Evolutionary conservation across 2,113 vertebrate species (phyloP).

Genomic region (Brachyhypopomus gauderio): DNA sequence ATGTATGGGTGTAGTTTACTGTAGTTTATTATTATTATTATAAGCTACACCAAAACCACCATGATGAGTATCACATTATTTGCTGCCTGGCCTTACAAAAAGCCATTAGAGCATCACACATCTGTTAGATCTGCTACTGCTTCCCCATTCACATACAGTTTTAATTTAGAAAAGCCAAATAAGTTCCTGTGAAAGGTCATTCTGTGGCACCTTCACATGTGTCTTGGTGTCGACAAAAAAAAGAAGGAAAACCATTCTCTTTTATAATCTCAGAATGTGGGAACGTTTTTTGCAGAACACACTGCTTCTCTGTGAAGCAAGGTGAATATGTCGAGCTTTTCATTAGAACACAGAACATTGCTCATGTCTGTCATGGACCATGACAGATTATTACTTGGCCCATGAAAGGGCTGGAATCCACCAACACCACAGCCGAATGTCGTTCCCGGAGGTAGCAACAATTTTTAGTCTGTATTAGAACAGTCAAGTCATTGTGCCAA

Average conservation of each 20-base stretch:
- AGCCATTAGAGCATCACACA: neutral
- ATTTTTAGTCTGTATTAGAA: conserved; percentile 34
- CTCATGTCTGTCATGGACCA: conserved; percentile 24
- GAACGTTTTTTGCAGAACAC: neutral
- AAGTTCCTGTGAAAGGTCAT: neutral
- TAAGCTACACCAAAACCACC: no score
- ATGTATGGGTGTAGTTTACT: neutral
- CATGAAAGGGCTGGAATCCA: conserved; percentile 31
- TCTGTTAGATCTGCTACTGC: neutral
- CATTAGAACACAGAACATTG: conserved; percentile 9
- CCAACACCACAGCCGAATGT: conserved; percentile 15
- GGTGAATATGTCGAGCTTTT: neutral
- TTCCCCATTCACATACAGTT: neutral
- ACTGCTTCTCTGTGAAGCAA: neutral
- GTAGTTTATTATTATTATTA: conserved; percentile 8
- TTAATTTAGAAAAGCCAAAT: neutral
- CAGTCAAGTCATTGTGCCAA: conserved; percentile 42
- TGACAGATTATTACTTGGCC: neutral
- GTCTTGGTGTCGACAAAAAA: neutral
- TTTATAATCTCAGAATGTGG: neutral
- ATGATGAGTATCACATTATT: neutral
- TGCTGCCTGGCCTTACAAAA: neutral
- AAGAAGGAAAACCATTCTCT: neutral
- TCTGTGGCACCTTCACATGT: neutral
- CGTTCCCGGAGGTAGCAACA: neutral